phyloP scores from a whole-genome alignment of 1,140 invertebrate species.

The Pseudoatta argentina region DNA sequence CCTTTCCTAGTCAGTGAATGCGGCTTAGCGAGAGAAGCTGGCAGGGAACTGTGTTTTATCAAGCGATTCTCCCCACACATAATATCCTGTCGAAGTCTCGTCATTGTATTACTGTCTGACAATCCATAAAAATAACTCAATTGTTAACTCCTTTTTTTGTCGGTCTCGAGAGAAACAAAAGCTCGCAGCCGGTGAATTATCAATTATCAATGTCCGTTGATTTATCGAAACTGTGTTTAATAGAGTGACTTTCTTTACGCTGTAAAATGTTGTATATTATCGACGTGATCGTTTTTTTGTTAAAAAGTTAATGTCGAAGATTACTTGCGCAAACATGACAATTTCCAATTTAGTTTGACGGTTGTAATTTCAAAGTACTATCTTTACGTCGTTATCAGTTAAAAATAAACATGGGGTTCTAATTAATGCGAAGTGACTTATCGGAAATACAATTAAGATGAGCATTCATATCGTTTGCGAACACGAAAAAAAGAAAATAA shows the following conservation, averaged over 20 bases:
- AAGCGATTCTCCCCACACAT: constrained; percentile 39
- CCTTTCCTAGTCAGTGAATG: constrained; percentile 30
- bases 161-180: constrained; percentile 7
- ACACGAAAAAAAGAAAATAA: not conserved
- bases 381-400: not conserved
- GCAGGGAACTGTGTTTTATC: constrained; percentile 48
- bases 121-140: constrained; percentile 53
- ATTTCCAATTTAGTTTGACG: not conserved
- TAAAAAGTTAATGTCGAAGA: not conserved
- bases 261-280: not conserved
- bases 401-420: not conserved
- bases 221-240: constrained; percentile 23
- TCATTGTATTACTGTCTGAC: constrained; percentile 27
- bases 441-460: constrained; percentile 2
- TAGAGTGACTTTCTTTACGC: not conserved
- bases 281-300: not conserved
- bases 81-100: constrained; percentile 56
- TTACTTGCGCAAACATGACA: not conserved
- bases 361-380: not conserved
- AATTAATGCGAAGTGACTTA: not conserved
- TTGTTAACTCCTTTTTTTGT: constrained; percentile 12
- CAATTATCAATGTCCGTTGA: constrained; percentile 26
- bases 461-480: not conserved
- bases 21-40: constrained; percentile 20
- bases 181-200: constrained; percentile 26